phyloP scores from a whole-genome alignment of 2,888 invertebrate species.

The Troilus luridus region DNA sequence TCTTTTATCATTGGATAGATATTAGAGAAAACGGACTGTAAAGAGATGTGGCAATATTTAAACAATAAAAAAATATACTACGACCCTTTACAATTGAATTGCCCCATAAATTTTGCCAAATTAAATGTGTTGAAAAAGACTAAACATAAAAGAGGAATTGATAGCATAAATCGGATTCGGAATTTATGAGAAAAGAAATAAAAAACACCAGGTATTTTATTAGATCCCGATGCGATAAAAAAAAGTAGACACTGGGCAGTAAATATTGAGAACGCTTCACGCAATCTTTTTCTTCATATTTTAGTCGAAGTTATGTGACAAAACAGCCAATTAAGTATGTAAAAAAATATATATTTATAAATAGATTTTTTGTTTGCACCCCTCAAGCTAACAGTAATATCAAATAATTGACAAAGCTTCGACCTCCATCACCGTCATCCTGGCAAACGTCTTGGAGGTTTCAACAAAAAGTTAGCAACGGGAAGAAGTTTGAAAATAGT shows the following conservation, averaged over 20 bases:
- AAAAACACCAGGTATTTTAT: background rate
- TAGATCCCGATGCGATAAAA: background rate
- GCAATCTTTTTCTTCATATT: background rate
- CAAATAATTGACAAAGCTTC: too few species aligned
- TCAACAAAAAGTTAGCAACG: background rate
- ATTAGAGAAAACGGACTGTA: background rate
- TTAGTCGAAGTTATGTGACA: background rate
- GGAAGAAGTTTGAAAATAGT: conserved; percentile 10
- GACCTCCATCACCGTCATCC: background rate
- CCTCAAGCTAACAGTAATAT: too few species aligned
- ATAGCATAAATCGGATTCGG: background rate
- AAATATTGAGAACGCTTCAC: background rate
- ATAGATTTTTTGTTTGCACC: too few species aligned
- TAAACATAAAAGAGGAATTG: background rate
- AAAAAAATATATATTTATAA: background rate
- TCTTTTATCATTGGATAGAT: background rate
- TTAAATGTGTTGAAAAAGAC: background rate
- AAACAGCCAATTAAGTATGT: background rate
- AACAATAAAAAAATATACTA: background rate
- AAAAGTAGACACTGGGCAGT: background rate
- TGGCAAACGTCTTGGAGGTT: background rate
- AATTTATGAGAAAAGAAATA: background rate
- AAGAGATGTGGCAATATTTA: background rate
- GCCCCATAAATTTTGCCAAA: background rate
- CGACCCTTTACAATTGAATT: background rate